These are phyloP conservation scores for Gryllus longicercus DNA, from an alignment of 2,888 invertebrate species.

Conservation along the genomic window DNA sequence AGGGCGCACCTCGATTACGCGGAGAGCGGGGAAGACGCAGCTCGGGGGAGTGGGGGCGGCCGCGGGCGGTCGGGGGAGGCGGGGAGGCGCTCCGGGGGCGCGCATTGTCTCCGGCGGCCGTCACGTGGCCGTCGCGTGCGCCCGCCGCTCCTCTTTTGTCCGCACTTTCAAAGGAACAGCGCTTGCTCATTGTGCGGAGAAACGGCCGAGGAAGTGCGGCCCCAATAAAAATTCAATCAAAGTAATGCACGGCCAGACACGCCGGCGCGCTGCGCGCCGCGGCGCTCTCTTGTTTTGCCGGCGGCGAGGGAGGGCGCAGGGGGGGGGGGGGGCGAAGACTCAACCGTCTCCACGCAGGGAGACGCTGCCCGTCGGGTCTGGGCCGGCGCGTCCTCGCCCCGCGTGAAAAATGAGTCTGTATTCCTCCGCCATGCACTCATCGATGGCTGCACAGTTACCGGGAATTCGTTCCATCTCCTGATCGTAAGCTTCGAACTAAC, in stretches of 20 bases:
- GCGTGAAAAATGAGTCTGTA: no score
- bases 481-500: no score
- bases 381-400: no score
- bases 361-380: no score
- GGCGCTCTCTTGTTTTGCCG: constrained; percentile 17
- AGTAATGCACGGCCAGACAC: constrained; percentile 11
- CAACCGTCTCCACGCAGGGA: no score
- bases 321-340: no score
- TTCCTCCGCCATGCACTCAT: no score
- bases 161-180: constrained; percentile 17
- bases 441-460: no score
- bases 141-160: constrained; percentile 6
- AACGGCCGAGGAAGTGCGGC: constrained; percentile 10
- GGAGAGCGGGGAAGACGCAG: not conserved
- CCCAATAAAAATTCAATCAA: not conserved
- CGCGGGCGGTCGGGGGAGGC: not conserved
- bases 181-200: constrained; percentile 1
- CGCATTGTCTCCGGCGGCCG: constrained; percentile 5
- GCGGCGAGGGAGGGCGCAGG: not conserved
- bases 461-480: no score
- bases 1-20: not conserved
- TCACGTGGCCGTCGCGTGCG: constrained; percentile 17
- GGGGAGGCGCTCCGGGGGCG: not conserved
- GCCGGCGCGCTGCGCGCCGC: not conserved
- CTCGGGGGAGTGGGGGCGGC: not conserved